phyloP scores from a whole-genome alignment of 2,113 vertebrate genomes.

The Nycticryphes semicollaris region DNA sequence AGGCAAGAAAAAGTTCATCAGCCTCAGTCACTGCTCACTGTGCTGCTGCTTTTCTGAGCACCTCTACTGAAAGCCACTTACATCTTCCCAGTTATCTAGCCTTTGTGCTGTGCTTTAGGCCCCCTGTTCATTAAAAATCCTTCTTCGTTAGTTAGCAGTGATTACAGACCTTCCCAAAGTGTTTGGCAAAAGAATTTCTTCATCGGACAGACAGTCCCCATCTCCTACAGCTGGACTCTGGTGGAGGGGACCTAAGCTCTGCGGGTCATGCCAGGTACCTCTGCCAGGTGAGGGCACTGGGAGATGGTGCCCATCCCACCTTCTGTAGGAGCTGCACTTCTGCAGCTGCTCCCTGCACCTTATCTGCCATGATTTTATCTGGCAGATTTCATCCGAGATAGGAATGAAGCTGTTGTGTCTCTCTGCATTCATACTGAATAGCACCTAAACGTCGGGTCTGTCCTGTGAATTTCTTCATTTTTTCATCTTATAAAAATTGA shows the following conservation, averaged over 20 bases:
- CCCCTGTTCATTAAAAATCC: not conserved
- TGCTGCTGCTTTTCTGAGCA: not conserved
- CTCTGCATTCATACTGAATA: not conserved
- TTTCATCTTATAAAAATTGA: not conserved
- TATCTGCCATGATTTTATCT: no score
- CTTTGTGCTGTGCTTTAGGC: not conserved
- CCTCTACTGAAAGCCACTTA: not conserved
- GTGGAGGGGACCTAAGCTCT: not conserved
- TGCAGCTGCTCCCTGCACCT: no score
- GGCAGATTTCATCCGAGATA: not conserved
- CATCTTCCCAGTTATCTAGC: not conserved
- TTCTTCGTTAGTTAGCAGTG: not conserved
- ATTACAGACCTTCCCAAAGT: not conserved
- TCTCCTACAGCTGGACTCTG: not conserved
- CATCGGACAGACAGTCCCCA: not conserved
- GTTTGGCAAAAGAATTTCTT: not conserved
- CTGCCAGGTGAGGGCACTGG: not conserved
- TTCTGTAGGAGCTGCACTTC: not conserved
- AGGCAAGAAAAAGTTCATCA: not conserved
- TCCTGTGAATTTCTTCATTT: not conserved
- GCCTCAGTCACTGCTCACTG: not conserved
- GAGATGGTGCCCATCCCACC: not conserved
- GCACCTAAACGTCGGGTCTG: not conserved
- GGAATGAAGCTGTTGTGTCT: not conserved
- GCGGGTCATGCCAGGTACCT: rapidly evolving